Percentiles rank a stretch among this genome's conserved stretches.
Conservation (phyloP, 2,797 vertebrate species). For the Acanthornis magna region DNA sequence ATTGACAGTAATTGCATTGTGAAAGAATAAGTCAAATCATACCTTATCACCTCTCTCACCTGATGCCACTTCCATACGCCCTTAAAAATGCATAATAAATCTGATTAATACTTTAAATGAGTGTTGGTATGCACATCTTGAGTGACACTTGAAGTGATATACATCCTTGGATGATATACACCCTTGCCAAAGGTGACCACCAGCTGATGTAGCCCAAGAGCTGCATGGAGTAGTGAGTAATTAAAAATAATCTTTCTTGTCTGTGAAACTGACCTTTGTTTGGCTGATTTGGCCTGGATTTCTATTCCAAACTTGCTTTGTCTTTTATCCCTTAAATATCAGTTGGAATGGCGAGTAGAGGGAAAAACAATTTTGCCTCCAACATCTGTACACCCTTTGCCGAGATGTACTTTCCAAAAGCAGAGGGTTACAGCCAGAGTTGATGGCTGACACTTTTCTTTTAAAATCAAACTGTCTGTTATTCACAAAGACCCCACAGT, state of each 20-base stretch:
- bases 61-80: neutral
- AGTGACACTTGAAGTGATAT: neutral
- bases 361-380: neutral
- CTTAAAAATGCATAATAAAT: constrained; percentile 12
- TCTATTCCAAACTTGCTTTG: neutral
- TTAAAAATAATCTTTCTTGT: neutral
- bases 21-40: neutral
- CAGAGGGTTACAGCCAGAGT: constrained; percentile 20
- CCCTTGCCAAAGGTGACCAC: neutral
- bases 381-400: neutral
- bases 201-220: neutral
- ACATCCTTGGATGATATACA: neutral
- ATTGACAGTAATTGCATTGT: neutral
- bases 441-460: constrained; percentile 26
- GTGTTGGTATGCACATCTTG: neutral
- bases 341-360: neutral
- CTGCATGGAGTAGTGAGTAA: neutral
- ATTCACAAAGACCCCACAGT: neutral
- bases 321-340: neutral
- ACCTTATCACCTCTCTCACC: neutral
- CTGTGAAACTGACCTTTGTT: neutral
- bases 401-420: constrained; percentile 10
- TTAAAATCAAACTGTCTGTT: neutral
- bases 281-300: neutral
- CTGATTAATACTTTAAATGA: neutral